Evolutionary conservation across 2,888 invertebrate species (phyloP).

Genomic region (Endotricha flammealis): DNA sequence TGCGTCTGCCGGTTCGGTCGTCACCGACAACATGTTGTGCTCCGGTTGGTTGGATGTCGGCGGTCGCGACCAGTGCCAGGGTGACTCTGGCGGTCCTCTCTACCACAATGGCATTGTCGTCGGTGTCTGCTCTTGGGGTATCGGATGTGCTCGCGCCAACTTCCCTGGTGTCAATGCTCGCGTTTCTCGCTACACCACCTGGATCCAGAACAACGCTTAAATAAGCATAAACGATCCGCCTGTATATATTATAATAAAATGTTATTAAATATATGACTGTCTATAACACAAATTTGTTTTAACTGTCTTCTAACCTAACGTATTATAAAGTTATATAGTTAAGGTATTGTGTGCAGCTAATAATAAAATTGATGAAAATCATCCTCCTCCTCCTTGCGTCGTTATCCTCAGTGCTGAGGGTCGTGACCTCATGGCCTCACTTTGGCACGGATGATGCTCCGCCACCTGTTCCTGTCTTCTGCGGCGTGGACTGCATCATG

Average conservation of each 20-base stretch:
- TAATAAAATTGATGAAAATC: no score
- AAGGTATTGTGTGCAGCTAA: no score
- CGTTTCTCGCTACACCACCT: conserved; percentile 28
- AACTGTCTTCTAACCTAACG: no score
- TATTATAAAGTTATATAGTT: no score
- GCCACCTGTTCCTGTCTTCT: no score
- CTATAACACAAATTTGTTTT: neutral
- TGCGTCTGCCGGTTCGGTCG: conserved; percentile 9
- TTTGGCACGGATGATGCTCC: no score
- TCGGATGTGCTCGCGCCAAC: conserved; percentile 24
- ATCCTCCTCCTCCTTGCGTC: no score
- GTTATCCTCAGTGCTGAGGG: no score
- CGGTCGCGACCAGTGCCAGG: conserved; percentile 38
- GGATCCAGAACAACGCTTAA: conserved; percentile 27
- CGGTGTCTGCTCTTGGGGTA: conserved; percentile 36
- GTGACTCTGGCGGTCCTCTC: conserved; percentile 39
- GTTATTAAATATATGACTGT: neutral
- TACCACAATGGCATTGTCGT: conserved; percentile 33
- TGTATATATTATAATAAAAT: neutral
- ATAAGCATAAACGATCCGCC: conserved; percentile 8
- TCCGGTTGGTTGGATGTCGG: conserved; percentile 37
- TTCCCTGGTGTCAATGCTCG: conserved; percentile 38
- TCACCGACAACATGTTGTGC: conserved; percentile 41
- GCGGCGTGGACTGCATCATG: no score
- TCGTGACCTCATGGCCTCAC: no score